phyloP scores from a whole-genome alignment of 2,797 vertebrate species.

The Neosilurus mollespiculum region DNA sequence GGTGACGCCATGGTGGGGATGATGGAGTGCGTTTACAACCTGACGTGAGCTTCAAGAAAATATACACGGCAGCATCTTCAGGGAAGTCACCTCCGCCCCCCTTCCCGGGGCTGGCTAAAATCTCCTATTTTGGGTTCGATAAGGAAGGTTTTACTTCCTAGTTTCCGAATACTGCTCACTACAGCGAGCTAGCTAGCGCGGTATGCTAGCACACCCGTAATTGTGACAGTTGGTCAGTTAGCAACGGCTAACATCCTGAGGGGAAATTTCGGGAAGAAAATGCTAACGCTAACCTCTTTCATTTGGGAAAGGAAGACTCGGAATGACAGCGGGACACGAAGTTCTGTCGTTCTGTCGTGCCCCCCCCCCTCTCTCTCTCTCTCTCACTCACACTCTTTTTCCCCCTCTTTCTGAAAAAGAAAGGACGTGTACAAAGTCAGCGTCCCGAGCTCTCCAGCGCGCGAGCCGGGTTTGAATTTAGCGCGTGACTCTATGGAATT shows the following conservation, averaged over 20 bases:
- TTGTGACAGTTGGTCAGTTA: no score
- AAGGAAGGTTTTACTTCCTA: background rate
- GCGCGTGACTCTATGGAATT: background rate
- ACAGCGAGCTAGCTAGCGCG: background rate
- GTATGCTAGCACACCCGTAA: conserved; percentile 2
- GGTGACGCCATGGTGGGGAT: conserved; percentile 13
- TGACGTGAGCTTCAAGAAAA: background rate
- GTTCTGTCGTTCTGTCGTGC: background rate
- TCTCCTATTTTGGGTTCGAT: no score
- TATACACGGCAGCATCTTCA: conserved; percentile 9
- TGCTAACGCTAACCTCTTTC: background rate
- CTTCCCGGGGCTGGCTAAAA: background rate
- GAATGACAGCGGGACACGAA: background rate
- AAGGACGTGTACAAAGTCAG: conserved; percentile 11
- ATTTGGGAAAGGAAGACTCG: background rate
- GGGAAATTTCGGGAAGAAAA: background rate
- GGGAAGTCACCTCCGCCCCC: background rate
- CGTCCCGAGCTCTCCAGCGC: background rate
- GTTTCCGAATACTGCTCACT: background rate
- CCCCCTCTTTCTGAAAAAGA: background rate
- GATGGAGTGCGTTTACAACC: background rate
- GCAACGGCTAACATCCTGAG: background rate
- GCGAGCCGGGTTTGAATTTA: background rate
- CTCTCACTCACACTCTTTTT: background rate
- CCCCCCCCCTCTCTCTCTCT: background rate